phyloP scores from a whole-genome alignment of 2,888 invertebrate genomes.

The Philopedon plagiatum region DNA sequence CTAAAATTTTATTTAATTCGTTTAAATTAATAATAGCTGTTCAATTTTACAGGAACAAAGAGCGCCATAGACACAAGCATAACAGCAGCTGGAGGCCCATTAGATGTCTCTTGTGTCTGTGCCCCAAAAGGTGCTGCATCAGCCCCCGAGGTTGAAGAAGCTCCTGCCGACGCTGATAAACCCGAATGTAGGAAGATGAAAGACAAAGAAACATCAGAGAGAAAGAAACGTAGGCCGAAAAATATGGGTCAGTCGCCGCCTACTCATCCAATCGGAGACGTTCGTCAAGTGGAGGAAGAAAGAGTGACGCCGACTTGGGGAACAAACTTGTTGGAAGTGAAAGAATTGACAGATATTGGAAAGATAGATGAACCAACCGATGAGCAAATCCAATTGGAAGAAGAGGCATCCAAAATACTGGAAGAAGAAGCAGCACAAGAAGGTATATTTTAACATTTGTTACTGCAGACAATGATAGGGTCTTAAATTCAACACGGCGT shows the following conservation, averaged over 20 bases:
- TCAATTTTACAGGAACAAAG: slow-evolving; percentile 47
- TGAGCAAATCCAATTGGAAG: slow-evolving; percentile 24
- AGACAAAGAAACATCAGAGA: slow-evolving; percentile 49
- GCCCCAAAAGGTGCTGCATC: slow-evolving; percentile 37
- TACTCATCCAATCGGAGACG: slow-evolving; percentile 57
- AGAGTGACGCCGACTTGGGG: slow-evolving; percentile 65
- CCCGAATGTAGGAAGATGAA: slow-evolving; percentile 46
- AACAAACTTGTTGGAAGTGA: slow-evolving; percentile 64
- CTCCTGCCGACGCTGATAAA: neutral
- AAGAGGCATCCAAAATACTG: slow-evolving; percentile 26
- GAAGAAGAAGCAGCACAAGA: slow-evolving; percentile 16
- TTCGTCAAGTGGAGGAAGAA: slow-evolving; percentile 56
- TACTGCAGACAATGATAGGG: too few species aligned
- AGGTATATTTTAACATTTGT: neutral
- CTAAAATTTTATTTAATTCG: too few species aligned
- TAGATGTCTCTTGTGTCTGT: slow-evolving; percentile 46
- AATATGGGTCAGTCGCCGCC: slow-evolving; percentile 57
- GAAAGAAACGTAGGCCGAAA: slow-evolving; percentile 44
- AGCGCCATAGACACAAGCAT: slow-evolving; percentile 53
- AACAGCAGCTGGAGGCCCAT: slow-evolving; percentile 21
- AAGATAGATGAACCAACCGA: slow-evolving; percentile 37
- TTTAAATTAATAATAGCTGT: neutral
- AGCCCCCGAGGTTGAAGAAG: slow-evolving; percentile 33
- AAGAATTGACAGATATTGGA: slow-evolving; percentile 50
- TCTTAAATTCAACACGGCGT: too few species aligned